Conservation (phyloP, 2,888 invertebrate species). For the Ischnura elegans region DNA sequence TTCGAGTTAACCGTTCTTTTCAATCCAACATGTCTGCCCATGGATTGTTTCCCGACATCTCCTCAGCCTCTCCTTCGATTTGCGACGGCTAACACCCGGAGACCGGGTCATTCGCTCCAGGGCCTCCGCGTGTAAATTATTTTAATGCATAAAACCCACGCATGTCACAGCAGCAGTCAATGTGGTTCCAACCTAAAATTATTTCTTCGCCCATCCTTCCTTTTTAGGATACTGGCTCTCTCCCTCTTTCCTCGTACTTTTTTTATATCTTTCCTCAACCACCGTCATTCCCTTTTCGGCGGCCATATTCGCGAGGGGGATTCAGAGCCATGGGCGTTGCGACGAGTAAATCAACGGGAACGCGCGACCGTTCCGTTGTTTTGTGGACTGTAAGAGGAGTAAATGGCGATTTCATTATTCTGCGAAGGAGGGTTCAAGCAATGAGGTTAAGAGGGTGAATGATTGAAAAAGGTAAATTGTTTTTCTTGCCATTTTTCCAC, state of each 20-base stretch:
- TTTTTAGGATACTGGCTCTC: background rate
- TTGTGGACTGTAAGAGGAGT: background rate
- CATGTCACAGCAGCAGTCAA: background rate
- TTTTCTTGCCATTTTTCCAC: no score
- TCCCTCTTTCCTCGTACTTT: background rate
- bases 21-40: no score
- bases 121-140: background rate
- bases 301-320: background rate
- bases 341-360: constrained; percentile 27
- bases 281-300: background rate
- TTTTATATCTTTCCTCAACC: background rate
- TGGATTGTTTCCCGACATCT: background rate
- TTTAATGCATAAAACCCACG: background rate
- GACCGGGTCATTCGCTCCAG: background rate
- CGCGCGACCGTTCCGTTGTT: background rate
- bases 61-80: background rate
- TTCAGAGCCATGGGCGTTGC: background rate
- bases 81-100: background rate
- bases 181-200: background rate
- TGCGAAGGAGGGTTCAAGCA: background rate
- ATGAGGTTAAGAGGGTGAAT: background rate
- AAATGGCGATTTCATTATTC: background rate
- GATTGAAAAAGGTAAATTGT: background rate
- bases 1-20: no score
- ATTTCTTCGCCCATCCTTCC: background rate